Evolutionary conservation across 1,140 invertebrate species (phyloP).

Genomic region (Drosophila navojoa): DNA sequence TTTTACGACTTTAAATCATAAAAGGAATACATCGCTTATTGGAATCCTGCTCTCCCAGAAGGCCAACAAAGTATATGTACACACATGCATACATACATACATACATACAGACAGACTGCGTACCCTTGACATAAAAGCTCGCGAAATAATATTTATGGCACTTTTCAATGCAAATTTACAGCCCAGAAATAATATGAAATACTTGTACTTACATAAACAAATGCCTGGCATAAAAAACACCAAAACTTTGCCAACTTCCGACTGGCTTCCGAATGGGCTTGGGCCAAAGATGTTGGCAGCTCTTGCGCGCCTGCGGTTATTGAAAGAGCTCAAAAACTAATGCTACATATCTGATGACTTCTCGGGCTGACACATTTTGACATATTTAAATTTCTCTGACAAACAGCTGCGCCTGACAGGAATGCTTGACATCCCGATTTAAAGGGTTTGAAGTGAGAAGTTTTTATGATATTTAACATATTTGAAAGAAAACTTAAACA

Average conservation of each 20-base stretch:
- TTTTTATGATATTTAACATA: background rate
- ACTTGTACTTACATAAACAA: constrained; percentile 52
- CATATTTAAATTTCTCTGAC: background rate
- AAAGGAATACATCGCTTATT: constrained; percentile 61
- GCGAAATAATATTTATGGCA: constrained; percentile 77
- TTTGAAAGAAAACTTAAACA: background rate
- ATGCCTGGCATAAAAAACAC: constrained; percentile 39
- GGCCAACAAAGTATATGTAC: background rate
- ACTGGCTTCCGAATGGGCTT: background rate
- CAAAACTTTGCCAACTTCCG: background rate
- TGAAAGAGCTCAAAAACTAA: constrained; percentile 19
- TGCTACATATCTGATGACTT: background rate
- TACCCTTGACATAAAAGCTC: constrained; percentile 59
- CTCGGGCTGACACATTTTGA: background rate
- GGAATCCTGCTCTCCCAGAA: constrained; percentile 29
- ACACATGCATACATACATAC: constrained; percentile 9
- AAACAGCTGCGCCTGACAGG: background rate
- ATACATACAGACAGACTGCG: constrained; percentile 6
- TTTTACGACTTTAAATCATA: constrained; percentile 80
- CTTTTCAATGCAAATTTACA: constrained; percentile 80
- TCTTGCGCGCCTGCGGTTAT: constrained; percentile 2
- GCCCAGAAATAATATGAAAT: constrained; percentile 72
- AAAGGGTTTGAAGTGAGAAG: background rate
- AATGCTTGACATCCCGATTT: background rate
- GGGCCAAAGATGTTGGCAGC: background rate